Evolutionary conservation across 2,113 vertebrate genomes (phyloP).

Genomic region (Tetrao urogallus): DNA sequence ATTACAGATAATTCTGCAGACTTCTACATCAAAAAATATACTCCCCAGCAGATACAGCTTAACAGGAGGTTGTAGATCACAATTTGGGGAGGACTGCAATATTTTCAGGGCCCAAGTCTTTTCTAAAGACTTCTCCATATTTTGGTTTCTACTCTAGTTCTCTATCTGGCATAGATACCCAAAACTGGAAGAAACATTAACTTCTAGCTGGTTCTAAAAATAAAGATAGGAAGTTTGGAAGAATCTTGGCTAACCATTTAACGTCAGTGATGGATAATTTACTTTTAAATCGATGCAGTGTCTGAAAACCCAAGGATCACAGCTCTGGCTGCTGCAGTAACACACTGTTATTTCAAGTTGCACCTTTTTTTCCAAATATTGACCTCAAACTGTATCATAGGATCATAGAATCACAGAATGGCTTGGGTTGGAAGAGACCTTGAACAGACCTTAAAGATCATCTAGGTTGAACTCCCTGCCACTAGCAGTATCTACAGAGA

Average conservation of each 20-base stretch:
- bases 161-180: neutral
- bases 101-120: neutral
- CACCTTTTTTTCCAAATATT: neutral
- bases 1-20: neutral
- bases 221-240: neutral
- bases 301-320: rapidly evolving
- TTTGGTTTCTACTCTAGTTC: neutral
- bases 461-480: neutral
- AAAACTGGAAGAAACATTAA: neutral
- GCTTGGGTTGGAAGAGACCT: neutral
- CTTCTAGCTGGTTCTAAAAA: neutral
- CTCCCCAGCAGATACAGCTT: neutral
- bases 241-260: neutral
- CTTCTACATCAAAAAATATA: neutral
- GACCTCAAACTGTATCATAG: too few species aligned
- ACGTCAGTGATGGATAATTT: neutral
- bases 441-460: neutral
- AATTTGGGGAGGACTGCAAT: rapidly evolving
- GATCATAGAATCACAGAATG: neutral
- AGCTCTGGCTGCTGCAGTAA: neutral
- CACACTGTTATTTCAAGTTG: neutral
- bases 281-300: neutral
- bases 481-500: neutral
- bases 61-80: neutral
- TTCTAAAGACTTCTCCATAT: neutral